Evolutionary conservation across 2,113 vertebrate genomes (phyloP), one percentile per base, ranked within the genome.

Genomic region (Acinonyx jubatus): DNA sequence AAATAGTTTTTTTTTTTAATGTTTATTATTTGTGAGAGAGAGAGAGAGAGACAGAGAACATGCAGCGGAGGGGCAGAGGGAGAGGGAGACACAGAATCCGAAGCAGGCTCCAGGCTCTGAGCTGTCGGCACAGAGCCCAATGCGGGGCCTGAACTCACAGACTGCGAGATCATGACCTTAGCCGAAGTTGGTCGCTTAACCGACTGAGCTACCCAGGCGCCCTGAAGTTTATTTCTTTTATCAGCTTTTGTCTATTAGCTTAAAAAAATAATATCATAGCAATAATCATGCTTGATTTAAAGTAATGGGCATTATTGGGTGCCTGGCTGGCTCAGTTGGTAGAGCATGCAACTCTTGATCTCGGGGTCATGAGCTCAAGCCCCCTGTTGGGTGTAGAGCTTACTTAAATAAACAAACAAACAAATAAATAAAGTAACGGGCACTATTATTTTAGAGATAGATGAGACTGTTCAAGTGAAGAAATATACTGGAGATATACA

Each of bases 231-330:
- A 29, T 31, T 90, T 84, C 25, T 73, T 80, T 91, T 36, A 89
- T 66, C 71, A 91, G 68, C 31, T 91, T 93, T 76, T 93, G 73
- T 68, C 65, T 81, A 29, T 36, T 87, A 71, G 68, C 12, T 81
- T 81, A 38, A 84, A 48, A 48, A 66, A 86, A 57, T 65, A 89
- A 38, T 76, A 91, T 68, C 15, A 87, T 11, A 90, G 52, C 52
- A 95, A 83, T 73, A 97, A 23, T 94, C 36, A 88, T 76, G 83
- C 55, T 78, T 93, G 82, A 84, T 48, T 71, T 94, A 84, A 96
- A 96, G 76, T 96, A 63, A 92, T 4, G 68, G 66, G 57, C 16
- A 94, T 11, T 65, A 25, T 73, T 74, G 38, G 25, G 38, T 41
- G 25, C 38, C 25, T 29, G 38, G 38, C 38, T 76, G 25, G 38